Evolutionary conservation across 2,888 invertebrate species (phyloP).

Genomic region (Cacoxenus indagator): DNA sequence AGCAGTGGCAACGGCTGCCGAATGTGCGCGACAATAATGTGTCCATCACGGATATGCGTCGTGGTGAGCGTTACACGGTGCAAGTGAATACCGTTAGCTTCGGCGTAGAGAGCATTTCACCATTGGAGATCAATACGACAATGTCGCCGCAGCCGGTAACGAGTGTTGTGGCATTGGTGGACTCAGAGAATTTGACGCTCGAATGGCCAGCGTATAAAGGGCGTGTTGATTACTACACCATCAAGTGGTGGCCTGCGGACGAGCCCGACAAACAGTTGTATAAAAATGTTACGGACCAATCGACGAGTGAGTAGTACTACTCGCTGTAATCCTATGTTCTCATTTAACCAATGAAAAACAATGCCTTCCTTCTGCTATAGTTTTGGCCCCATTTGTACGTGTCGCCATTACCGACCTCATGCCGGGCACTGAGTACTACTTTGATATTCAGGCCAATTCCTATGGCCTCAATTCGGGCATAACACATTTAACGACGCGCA

Average conservation of each 20-base stretch:
- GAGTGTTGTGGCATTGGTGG: slow-evolving; percentile 84
- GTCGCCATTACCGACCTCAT: slow-evolving; percentile 81
- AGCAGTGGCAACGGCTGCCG: slow-evolving; percentile 79
- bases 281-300: slow-evolving; percentile 73
- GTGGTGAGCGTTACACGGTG: slow-evolving; percentile 88
- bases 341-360: neutral
- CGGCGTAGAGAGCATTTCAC: slow-evolving; percentile 83
- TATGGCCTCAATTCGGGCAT: slow-evolving; percentile 84
- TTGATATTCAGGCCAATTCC: slow-evolving; percentile 83
- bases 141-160: slow-evolving; percentile 91
- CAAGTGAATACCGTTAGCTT: slow-evolving; percentile 90
- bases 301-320: slow-evolving; percentile 62
- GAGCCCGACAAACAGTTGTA: slow-evolving; percentile 71
- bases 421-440: slow-evolving; percentile 85
- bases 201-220: slow-evolving; percentile 93
- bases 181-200: slow-evolving; percentile 90
- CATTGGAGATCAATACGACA: slow-evolving; percentile 85
- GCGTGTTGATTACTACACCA: slow-evolving; percentile 85
- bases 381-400: slow-evolving; percentile 72
- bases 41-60: slow-evolving; percentile 87
- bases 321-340: neutral
- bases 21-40: slow-evolving; percentile 79
- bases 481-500: slow-evolving; percentile 81
- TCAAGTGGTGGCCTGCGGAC: slow-evolving; percentile 81
- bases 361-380: slow-evolving; percentile 26